Conservation (phyloP, 2,797 vertebrate genomes). For the Poecilia gillii region DNA sequence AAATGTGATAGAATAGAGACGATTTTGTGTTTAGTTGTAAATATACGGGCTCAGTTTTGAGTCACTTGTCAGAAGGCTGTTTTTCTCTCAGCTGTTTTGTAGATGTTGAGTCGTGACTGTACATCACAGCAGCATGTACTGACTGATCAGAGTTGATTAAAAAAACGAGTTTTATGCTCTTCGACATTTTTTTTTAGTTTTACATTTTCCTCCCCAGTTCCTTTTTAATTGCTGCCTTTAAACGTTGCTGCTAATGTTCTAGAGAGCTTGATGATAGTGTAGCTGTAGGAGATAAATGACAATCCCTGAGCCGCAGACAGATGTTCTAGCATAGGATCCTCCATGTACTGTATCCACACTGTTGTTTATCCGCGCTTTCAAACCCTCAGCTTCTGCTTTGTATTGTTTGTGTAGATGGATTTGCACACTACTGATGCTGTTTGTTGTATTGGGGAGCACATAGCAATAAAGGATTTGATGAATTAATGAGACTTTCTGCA, state of each 20-base stretch:
- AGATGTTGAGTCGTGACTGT: conserved; percentile 43
- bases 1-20: conserved; percentile 45
- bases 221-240: conserved; percentile 71
- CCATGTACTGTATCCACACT: conserved; percentile 65
- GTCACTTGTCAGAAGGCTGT: conserved; percentile 71
- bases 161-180: conserved; percentile 37
- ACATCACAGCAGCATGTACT: conserved; percentile 41
- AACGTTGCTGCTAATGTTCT: conserved; percentile 80
- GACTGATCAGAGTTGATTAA: conserved; percentile 58
- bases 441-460: conserved; percentile 91
- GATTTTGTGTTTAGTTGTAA: conserved; percentile 73
- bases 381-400: conserved; percentile 68
- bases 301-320: conserved; percentile 85
- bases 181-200: conserved; percentile 41
- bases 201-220: conserved; percentile 37
- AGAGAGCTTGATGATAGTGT: conserved; percentile 75
- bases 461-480: conserved; percentile 88
- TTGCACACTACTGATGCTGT: conserved; percentile 95
- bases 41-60: conserved; percentile 73
- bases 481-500: conserved; percentile 30
- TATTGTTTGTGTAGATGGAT: conserved; percentile 80
- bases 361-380: conserved; percentile 47
- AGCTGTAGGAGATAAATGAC: conserved; percentile 74
- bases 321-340: conserved; percentile 64
- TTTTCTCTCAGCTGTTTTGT: conserved; percentile 70